Percentiles rank a stretch among this genome's conserved stretches.
Conservation (phyloP, 2,797 vertebrate genomes). For the Malurus splendens region DNA sequence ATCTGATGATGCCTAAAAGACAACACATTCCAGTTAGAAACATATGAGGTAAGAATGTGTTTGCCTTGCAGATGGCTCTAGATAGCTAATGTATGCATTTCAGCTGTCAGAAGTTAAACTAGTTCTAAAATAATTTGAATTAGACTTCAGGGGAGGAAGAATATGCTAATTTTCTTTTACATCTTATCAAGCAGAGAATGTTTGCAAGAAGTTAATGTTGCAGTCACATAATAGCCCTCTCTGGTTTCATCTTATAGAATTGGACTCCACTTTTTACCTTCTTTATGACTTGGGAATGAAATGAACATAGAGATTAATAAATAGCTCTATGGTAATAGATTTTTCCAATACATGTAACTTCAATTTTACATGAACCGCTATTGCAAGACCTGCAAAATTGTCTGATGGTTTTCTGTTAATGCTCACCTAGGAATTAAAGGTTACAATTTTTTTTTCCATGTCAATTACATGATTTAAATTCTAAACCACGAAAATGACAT, state of each 20-base stretch:
- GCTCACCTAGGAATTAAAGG: background rate
- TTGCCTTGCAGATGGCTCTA: slow-evolving; percentile 39
- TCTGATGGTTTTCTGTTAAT: background rate
- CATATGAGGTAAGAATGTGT: background rate
- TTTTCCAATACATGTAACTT: background rate
- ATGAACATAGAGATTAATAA: background rate
- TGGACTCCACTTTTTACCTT: background rate
- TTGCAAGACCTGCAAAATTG: background rate
- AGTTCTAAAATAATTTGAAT: slow-evolving; percentile 18
- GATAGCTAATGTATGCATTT: slow-evolving; percentile 30
- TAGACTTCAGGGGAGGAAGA: background rate
- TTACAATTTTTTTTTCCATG: background rate
- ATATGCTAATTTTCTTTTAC: background rate
- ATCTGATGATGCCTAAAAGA: slow-evolving; percentile 1
- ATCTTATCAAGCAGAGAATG: background rate
- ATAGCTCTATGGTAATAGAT: background rate
- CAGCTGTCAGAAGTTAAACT: slow-evolving; percentile 24
- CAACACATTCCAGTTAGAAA: background rate
- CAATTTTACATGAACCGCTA: background rate
- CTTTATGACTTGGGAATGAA: background rate
- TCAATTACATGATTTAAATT: background rate
- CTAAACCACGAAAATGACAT: background rate
- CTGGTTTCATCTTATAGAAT: background rate
- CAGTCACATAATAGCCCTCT: background rate
- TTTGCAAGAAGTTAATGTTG: background rate